phyloP scores from a whole-genome alignment of 2,797 vertebrate species.

The Micromesistius poutassou region DNA sequence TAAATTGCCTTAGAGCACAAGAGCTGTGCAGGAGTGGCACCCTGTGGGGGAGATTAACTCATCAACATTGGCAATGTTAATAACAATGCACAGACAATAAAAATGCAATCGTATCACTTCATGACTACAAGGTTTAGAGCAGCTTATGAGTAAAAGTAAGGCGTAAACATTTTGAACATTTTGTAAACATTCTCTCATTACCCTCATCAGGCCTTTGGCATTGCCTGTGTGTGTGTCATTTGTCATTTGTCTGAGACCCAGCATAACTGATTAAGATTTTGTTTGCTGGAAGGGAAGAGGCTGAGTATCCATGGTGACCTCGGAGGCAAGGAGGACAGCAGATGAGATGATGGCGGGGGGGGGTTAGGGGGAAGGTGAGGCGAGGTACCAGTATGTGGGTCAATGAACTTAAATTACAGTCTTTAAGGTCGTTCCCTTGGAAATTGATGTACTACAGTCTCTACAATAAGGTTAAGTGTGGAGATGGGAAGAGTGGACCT shows the following conservation, averaged over 20 bases:
- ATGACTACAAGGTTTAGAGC: background rate
- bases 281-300: constrained; percentile 53
- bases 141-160: background rate
- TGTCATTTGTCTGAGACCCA: constrained; percentile 12
- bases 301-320: constrained; percentile 71
- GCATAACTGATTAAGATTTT: constrained; percentile 61
- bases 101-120: background rate
- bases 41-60: background rate
- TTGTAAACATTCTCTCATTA: too few species aligned
- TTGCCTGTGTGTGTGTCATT: constrained; percentile 13
- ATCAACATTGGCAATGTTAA: background rate
- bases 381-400: background rate
- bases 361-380: background rate
- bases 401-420: background rate
- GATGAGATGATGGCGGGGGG: constrained; percentile 14
- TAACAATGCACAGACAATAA: background rate
- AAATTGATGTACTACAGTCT: constrained; percentile 5
- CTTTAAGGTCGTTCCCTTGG: background rate
- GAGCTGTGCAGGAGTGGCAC: background rate
- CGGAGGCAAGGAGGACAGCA: constrained; percentile 44
- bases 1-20: background rate
- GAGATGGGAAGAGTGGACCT: background rate
- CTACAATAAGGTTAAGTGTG: constrained; percentile 11
- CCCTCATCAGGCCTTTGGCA: constrained; percentile 63
- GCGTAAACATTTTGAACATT: constrained; percentile 13